Evolutionary conservation across 2,113 vertebrate species (phyloP).

Genomic region (Peromyscus leucopus): DNA sequence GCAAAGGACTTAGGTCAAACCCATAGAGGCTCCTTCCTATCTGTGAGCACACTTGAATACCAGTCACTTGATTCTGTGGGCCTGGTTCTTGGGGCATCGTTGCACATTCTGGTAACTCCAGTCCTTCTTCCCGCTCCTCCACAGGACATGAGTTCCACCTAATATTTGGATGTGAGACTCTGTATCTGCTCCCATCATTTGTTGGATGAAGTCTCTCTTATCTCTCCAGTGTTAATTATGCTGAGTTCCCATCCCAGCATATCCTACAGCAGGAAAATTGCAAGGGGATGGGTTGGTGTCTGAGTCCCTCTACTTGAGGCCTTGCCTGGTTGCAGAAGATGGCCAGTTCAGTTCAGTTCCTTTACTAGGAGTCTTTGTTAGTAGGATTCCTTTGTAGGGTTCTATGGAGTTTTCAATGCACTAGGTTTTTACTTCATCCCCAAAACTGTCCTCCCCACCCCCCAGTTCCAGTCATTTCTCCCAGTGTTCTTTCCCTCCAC

Average conservation of each 20-base stretch:
- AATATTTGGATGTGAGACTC: background rate
- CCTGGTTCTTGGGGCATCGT: background rate
- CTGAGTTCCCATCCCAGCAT: background rate
- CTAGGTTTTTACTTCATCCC: background rate
- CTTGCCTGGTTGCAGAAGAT: background rate
- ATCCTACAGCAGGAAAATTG: background rate
- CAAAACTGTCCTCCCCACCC: too few species aligned
- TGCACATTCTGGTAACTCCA: background rate
- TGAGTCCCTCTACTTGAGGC: background rate
- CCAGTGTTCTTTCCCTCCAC: too few species aligned
- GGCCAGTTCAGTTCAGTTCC: background rate
- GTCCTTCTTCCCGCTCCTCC: background rate
- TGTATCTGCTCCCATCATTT: background rate
- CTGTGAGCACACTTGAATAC: background rate
- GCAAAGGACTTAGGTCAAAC: background rate
- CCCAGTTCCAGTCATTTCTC: too few species aligned
- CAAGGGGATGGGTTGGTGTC: background rate
- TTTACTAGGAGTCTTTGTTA: background rate
- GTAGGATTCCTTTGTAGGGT: background rate
- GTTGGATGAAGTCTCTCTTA: background rate
- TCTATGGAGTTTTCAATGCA: background rate
- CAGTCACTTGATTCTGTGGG: background rate
- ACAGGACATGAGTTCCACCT: background rate
- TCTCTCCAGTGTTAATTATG: background rate
- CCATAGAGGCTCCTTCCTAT: background rate